Evolutionary conservation across 2,113 vertebrate species (phyloP).

Genomic region (Ctenomys sociabilis): DNA sequence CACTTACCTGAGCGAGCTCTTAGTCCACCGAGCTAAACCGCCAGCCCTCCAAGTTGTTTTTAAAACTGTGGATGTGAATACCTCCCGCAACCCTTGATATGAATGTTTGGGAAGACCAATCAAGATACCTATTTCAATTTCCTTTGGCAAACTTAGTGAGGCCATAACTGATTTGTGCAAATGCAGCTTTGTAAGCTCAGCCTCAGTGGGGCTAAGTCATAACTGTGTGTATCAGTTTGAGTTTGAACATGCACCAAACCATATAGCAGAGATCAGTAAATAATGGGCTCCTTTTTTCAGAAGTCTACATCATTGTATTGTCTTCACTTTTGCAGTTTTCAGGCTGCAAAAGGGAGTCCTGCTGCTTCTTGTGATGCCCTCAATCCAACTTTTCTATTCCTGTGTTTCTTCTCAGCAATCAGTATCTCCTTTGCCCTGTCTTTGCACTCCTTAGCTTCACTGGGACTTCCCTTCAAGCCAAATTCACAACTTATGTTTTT

Average conservation of each 20-base stretch:
- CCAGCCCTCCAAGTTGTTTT: neutral
- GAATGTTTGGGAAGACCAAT: neutral
- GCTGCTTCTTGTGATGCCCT: neutral
- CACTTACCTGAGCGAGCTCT: no score
- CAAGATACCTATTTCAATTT: neutral
- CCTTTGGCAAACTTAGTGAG: slow-evolving; percentile 3
- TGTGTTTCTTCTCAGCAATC: neutral
- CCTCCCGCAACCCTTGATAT: neutral
- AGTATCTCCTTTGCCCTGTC: neutral
- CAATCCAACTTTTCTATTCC: neutral
- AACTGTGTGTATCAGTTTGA: neutral
- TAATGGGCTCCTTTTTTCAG: neutral
- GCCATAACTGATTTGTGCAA: neutral
- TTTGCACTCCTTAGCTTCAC: neutral
- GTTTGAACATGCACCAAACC: neutral
- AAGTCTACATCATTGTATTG: neutral
- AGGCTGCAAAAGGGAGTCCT: neutral
- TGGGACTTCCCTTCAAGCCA: neutral
- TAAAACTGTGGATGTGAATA: neutral
- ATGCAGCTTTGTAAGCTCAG: neutral
- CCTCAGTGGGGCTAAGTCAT: neutral
- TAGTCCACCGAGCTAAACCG: no score
- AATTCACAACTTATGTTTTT: neutral
- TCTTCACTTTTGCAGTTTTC: neutral
- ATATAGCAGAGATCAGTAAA: neutral